Evolutionary conservation across 2,888 invertebrate species (phyloP), one percentile per base, ranked within the genome.

Genomic region (Agriopis aurantiaria): DNA sequence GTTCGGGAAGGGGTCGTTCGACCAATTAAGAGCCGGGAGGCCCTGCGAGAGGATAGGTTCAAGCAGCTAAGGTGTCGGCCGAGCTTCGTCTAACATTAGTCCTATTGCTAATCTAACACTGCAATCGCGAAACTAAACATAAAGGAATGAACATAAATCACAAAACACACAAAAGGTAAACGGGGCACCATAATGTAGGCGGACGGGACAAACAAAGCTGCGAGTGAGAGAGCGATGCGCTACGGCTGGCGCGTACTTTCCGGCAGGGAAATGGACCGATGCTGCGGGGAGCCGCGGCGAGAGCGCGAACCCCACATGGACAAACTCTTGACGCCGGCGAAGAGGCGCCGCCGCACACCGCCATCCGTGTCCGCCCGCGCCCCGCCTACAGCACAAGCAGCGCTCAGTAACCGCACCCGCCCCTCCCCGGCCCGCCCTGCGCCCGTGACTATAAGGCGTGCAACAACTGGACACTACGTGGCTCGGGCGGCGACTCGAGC

Each of bases 211-310:
- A 90, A 89, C 82, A 93, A 93, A 93, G 93, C 89, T 85, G 91
- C 91, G 91, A 85, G 87, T 88, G 85, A 91, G 86, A 90, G 88
- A 90, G 88, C 89, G 86, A 84, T 90, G 89, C 88, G 88, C 91
- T 91, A 91, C 87, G 85, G 84, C 87, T 85, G 89, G 89, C 90
- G 90, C 96, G 95, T 97, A 97, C 97, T 97, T 97, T 97, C 97
- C 90, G 97, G 97, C 93, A 97, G 96, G 91, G 97, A 97, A 95
- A 97, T 97, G 95, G 97, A 97, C 90, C 97, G 96, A 95, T 96
- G 96, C 92, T 96, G 96, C 83, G 96, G 96, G 82, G 96, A 96
- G 87, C 96, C 95, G 87, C 95, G 95, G 86, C 95, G 95, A 75
- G 93, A 92, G 85, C 96, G 96, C 85, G 96, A 95, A 86, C 96